phyloP scores from a whole-genome alignment of 2,797 vertebrate genomes.

The Bothrops alternatus region DNA sequence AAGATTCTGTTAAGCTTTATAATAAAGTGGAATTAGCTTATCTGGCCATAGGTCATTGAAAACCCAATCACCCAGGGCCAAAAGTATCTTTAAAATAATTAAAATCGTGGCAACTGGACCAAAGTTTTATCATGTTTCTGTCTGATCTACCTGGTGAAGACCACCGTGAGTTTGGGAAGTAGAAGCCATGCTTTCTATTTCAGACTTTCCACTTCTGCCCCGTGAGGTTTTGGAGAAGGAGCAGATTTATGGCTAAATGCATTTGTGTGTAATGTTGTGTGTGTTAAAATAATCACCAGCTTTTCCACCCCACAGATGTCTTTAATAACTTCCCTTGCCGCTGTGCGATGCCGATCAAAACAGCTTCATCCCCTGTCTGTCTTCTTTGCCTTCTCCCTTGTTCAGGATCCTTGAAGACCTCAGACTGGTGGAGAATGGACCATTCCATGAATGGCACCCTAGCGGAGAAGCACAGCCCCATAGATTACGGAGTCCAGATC shows the following conservation, averaged over 20 bases:
- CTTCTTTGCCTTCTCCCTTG: background rate
- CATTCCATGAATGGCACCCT: slow-evolving; percentile 47
- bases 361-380: background rate
- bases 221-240: background rate
- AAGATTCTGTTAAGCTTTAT: background rate
- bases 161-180: too few species aligned
- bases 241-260: background rate
- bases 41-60: background rate
- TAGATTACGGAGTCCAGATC: slow-evolving; percentile 92
- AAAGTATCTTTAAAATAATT: background rate
- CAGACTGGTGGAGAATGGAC: slow-evolving; percentile 39
- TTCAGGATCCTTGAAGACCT: slow-evolving; percentile 28
- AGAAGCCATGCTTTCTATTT: background rate
- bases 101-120: too few species aligned
- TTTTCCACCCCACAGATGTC: background rate
- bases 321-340: background rate
- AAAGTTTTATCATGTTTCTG: too few species aligned
- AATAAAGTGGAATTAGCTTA: background rate
- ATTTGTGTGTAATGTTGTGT: background rate
- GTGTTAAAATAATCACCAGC: background rate
- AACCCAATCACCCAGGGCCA: background rate
- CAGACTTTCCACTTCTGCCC: background rate
- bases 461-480: slow-evolving; percentile 74
- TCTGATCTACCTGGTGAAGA: too few species aligned
- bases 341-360: background rate